Evolutionary conservation across 2,797 vertebrate species (phyloP), one percentile per base, ranked within the genome.

Genomic region (Triplophysa yarkandensis): DNA sequence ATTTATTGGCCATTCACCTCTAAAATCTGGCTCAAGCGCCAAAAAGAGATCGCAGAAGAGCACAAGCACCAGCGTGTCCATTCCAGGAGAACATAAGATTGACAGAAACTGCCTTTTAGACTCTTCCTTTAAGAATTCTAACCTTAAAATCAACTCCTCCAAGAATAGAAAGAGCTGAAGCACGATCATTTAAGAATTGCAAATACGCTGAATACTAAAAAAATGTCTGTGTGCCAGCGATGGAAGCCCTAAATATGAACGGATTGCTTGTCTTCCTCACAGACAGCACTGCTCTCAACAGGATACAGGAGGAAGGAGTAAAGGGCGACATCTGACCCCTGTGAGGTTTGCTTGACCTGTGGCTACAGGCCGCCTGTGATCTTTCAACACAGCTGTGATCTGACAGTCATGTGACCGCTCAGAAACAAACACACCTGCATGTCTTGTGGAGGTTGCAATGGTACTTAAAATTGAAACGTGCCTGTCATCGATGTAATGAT

Each of bases 391-490:
- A 89, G 89, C 89, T 91, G 91, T 65, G 80, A 80, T 85, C 83
- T 85, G 78, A 80, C 77, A 74, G 78, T 86, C 84, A 86, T 78
- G 71, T 64, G 83, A 86, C 84, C 17, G 17, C 5, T 77, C 36
- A 41, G 64, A 76, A 86, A 79, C 80, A 90, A 91, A 90, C 86
- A 91, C 88, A 89, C 87, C 87, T 88, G 86, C 84, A 82, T 78
- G 85, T 86, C 83, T 75, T 34, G 88, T 85, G 88, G 81, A 84
- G 86, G 74, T 66, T n/a, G n/a, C n/a, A n/a, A n/a, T n/a, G n/a
- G n/a, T n/a, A n/a, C 2, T 19, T n/a, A 46, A 50, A 50, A 4
- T 21, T 25, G 21, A 52, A 25, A 25, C 50, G 25, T 52, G 4
- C 21, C 14, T 25, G 21, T 52, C 50, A 25, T 10, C 21, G 10